These are phyloP conservation scores for Epiblema foenella DNA, from an alignment of 2,888 invertebrate species.

Conservation along the genomic window DNA sequence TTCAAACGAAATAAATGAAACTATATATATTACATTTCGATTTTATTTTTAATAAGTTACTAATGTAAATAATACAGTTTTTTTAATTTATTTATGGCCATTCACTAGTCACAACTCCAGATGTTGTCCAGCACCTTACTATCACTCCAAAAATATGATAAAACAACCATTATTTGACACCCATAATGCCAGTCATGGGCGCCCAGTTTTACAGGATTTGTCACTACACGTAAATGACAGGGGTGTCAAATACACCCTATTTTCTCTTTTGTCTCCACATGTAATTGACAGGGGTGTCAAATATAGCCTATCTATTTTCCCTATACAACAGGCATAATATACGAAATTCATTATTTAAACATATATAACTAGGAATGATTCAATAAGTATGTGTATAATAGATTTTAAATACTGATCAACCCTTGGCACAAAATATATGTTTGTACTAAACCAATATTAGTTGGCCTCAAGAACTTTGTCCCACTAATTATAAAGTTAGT, in stretches of 20 bases:
- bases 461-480: conserved; percentile 37
- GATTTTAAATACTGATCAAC: conserved; percentile 46
- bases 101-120: conserved; percentile 36
- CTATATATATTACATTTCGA: neutral
- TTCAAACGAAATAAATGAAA: conserved; percentile 16
- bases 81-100: conserved; percentile 45
- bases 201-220: neutral
- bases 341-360: conserved; percentile 37
- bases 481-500: conserved; percentile 15
- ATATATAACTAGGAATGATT: conserved; percentile 42
- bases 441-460: conserved; percentile 52
- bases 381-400: conserved; percentile 20
- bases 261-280: too few relatives aligned
- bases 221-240: neutral
- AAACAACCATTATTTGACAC: neutral
- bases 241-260: neutral
- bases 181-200: neutral
- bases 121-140: conserved; percentile 55
- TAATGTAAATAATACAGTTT: conserved; percentile 47
- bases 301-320: neutral
- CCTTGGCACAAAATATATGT: conserved; percentile 55
- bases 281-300: neutral
- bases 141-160: conserved; percentile 47
- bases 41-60: conserved; percentile 44
- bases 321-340: conserved; percentile 36